These are phyloP conservation scores for Labroides dimidiatus DNA, from an alignment of 2,797 vertebrate genomes.

Conservation along the genomic window DNA sequence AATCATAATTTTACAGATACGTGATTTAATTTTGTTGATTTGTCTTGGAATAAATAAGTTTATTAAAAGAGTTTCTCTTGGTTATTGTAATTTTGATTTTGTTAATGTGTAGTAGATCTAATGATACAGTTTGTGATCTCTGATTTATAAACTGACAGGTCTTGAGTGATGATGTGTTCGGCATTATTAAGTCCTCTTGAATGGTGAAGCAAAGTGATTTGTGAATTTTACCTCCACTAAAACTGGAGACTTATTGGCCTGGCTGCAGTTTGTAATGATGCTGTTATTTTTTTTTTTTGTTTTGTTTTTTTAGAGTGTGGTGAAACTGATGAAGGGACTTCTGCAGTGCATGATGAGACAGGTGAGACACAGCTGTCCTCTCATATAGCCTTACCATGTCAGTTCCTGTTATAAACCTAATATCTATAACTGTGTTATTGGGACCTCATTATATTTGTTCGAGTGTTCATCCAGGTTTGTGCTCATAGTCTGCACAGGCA, in stretches of 20 bases:
- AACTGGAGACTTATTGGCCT: no score
- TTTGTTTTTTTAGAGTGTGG: constrained; percentile 90
- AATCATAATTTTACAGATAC: background rate
- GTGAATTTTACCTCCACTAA: no score
- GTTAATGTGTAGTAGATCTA: no score
- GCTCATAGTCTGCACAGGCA: background rate
- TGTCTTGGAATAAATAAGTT: background rate
- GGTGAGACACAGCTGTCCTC: constrained; percentile 77
- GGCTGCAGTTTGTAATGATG: background rate
- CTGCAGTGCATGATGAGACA: constrained; percentile 99
- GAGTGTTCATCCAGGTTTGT: background rate
- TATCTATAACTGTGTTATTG: no score
- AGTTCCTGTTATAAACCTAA: no score
- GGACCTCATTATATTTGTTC: no score
- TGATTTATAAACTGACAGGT: no score
- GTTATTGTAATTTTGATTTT: no score
- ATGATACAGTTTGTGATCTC: no score
- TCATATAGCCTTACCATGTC: no score
- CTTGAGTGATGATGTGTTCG: no score
- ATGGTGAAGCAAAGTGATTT: background rate
- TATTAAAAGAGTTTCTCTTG: background rate
- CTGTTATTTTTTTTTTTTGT: constrained; percentile 63
- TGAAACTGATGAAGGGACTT: constrained; percentile 98
- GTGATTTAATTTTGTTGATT: background rate
- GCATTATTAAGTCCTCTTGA: background rate